Base-by-base conservation (phyloP, 2,113 vertebrate genomes). In the Daphoenositta chrysoptera region DNA sequence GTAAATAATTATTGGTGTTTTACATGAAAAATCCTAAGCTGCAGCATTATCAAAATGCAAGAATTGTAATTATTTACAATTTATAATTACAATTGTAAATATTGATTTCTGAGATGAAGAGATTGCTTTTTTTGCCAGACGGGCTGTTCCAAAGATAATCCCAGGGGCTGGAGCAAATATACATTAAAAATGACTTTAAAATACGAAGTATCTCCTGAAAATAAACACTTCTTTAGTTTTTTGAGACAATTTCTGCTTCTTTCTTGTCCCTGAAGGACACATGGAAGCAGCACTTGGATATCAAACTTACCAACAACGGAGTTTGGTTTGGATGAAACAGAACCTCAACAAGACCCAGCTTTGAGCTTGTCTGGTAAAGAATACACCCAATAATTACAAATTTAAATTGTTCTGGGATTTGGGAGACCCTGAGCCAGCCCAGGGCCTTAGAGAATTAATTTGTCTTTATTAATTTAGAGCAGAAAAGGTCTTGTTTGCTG, bases 251-350 rank as follows among this genome's bases (percentile, higher is more conserved):
- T 61, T 22, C 54, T 89, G 28, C 21, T 83, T 40, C 18, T 92
- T 81, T 95, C 53, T 95, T 71, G 31, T 89, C 84, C 50, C 87
- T 82, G 61, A 95, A 99, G 99, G 96, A 98, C 96, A 13, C 89
- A 96, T 6, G 98, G 97, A 64, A 99, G 98, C 96, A 98, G 92
- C 44, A n/a, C 97, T 82, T 98, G 98, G 81, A 97, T 85, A 87
- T 97, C 97, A 27, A 98, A 98, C 44, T 24, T 91, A 40, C 97
- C 98, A 27, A 97, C 96, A 11, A 66, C 81, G 5, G 97, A 98
- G 33, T 97, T 98, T 1, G 6, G 96, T 10, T 95, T 73, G 47
- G 98, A 98, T 48, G 98, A 98, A 73, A 89, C 86, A 61, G 98
- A 99, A 24, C 79, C 97, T 69, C 98, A 65, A 81, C 88, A 65